phyloP scores from a whole-genome alignment of 2,113 vertebrate species.

The Murina feae region DNA sequence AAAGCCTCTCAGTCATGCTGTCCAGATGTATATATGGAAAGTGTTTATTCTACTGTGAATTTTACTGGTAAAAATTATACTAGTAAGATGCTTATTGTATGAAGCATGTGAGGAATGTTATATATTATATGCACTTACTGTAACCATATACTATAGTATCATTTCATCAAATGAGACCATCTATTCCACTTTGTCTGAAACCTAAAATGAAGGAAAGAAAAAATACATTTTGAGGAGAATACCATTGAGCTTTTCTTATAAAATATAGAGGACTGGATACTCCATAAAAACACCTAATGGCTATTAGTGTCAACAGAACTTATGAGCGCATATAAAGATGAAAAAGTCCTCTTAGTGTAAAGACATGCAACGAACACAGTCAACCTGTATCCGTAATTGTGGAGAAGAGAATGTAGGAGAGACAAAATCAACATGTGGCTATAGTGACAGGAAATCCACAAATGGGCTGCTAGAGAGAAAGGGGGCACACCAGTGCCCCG shows the following conservation, averaged over 20 bases:
- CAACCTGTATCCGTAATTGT: neutral
- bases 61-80: neutral
- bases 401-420: neutral
- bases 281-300: neutral
- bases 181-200: neutral
- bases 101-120: neutral
- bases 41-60: neutral
- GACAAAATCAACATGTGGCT: neutral
- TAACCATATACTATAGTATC: neutral
- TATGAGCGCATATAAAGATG: neutral
- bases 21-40: neutral
- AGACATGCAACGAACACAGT: neutral
- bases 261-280: neutral
- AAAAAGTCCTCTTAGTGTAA: neutral
- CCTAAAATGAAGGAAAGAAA: constrained; percentile 21
- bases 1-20: neutral
- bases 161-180: constrained; percentile 9
- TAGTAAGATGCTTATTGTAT: neutral
- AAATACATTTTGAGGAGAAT: neutral
- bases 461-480: neutral
- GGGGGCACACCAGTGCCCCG: accelerated
- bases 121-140: neutral
- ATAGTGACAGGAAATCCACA: neutral
- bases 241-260: constrained; percentile 8
- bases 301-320: neutral